Base-by-base conservation (phyloP, 2,113 vertebrate species). In the Pelmatolapia mariae region DNA sequence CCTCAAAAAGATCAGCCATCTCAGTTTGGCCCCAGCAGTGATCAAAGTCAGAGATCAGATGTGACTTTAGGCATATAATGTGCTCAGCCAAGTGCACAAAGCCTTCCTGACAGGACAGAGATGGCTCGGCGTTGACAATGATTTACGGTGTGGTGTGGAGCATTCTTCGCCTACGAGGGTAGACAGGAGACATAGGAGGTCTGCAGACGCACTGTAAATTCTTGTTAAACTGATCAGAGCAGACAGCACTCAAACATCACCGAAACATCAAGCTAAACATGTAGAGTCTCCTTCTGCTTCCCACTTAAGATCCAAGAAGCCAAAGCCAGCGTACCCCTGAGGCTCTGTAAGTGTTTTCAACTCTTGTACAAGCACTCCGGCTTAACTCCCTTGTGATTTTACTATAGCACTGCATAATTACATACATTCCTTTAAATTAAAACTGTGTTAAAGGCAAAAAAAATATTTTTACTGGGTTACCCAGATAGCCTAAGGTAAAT, bases 31-130 rank as follows among this genome's bases (percentile, higher is more conserved):
- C 50, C 40, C 26, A 81, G 52, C 91, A 50, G 81, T 81, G 92
- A 94, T 94, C 91, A 95, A 95, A 94, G 94, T 87, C 86, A 36
- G 56, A 93, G 86, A 87, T 91, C 89, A 91, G 89, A 92, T 68
- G 89, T 83, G 91, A 93, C 91, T 94, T 85, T 57, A 12, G 85
- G 61, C 87, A 80, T 91, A 94, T 91, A 95, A 95, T 92, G 91
- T 90, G 93, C 59, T 91, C 91, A 88, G 84, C 81, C 83, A 15
- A 89, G 93, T 94, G 91, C 81, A 81, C 82, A 31, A 82, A 95
- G 79, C 87, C 5, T 53, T 87, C 81, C 86, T 93, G 95, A 95
- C 94, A 91, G 93, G 90, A 87, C 87, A 81, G 33, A 86, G 87
- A 86, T 91, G 89, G 83, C 86, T 86, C 80, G 24, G 82, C 53